A percentile compares a stretch with the other conserved stretches of the same genome.
Evolutionary conservation across 2,113 vertebrate genomes (phyloP).

Genomic region (Synchiropus splendidus): DNA sequence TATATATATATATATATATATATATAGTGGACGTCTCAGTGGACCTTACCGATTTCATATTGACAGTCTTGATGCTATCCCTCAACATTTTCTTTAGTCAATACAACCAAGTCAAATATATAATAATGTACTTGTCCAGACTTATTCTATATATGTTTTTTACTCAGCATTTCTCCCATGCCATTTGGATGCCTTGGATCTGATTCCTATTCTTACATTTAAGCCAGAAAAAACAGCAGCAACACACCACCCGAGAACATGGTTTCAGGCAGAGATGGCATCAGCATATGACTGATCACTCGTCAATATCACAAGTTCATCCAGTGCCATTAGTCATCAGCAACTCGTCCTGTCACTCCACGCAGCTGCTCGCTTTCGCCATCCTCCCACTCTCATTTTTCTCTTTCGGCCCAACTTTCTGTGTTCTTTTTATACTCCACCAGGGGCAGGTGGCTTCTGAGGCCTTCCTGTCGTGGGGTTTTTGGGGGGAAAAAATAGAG

Average conservation of each 20-base stretch:
- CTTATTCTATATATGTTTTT: too few relatives aligned
- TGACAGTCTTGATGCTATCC: too few relatives aligned
- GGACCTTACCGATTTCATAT: too few relatives aligned
- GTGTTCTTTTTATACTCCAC: constrained; percentile 30
- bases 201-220: constrained; percentile 14
- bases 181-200: not conserved
- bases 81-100: too few relatives aligned
- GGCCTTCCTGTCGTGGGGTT: constrained; percentile 26
- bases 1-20: too few relatives aligned
- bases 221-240: constrained; percentile 11
- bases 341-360: constrained; percentile 44
- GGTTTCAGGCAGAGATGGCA: constrained; percentile 36
- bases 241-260: constrained; percentile 23
- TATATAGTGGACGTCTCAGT: too few relatives aligned
- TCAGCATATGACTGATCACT: constrained; percentile 58
- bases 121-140: too few relatives aligned
- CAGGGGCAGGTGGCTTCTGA: constrained; percentile 22
- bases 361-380: constrained; percentile 57
- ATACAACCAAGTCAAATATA: too few relatives aligned
- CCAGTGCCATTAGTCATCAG: constrained; percentile 54
- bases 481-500: constrained; percentile 20
- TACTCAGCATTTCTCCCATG: constrained; percentile 5
- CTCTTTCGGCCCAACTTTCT: constrained; percentile 45
- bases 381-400: constrained; percentile 44
- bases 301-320: constrained; percentile 50